phyloP scores from a whole-genome alignment of 2,797 vertebrate species.

The Syngnathus rostellatus region DNA sequence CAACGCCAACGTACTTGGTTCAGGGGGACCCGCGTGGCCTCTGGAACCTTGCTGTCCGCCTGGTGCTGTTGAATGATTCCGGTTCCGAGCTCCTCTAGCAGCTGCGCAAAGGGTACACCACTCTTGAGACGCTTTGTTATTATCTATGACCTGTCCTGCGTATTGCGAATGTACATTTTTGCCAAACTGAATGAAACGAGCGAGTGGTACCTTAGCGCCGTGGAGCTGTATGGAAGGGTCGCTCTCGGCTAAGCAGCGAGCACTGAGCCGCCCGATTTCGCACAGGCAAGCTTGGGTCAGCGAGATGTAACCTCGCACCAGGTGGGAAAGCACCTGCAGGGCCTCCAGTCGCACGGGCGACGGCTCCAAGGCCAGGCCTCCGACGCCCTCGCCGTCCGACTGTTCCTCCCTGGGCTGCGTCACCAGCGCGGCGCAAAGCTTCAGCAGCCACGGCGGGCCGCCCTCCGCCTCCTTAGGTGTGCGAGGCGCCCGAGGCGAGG shows the following conservation, averaged over 20 bases:
- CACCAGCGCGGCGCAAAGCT: conserved; percentile 75
- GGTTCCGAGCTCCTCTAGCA: conserved; percentile 88
- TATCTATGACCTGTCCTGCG: too few species aligned
- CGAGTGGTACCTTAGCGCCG: conserved; percentile 79
- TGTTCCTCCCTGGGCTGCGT: conserved; percentile 79
- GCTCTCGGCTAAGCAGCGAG: conserved; percentile 80
- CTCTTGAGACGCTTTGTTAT: not conserved
- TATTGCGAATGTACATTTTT: too few species aligned
- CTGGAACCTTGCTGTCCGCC: conserved; percentile 61
- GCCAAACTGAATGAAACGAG: too few species aligned
- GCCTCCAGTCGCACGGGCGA: conserved; percentile 87
- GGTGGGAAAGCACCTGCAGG: conserved; percentile 87
- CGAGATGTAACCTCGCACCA: conserved; percentile 88
- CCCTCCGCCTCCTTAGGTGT: conserved; percentile 50
- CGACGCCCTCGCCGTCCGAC: conserved; percentile 69
- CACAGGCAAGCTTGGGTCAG: conserved; percentile 73
- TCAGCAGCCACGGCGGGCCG: conserved; percentile 79
- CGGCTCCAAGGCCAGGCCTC: conserved; percentile 68
- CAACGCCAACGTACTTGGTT: conserved; percentile 57
- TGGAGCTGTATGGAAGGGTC: conserved; percentile 89
- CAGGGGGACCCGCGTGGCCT: conserved; percentile 71
- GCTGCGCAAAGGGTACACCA: conserved; percentile 51
- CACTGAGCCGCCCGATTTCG: conserved; percentile 82
- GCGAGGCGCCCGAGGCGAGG: conserved; percentile 34
- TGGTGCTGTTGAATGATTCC: conserved; percentile 87